phyloP scores from a whole-genome alignment of 2,797 vertebrate species.

The Bovichtus diacanthus region DNA sequence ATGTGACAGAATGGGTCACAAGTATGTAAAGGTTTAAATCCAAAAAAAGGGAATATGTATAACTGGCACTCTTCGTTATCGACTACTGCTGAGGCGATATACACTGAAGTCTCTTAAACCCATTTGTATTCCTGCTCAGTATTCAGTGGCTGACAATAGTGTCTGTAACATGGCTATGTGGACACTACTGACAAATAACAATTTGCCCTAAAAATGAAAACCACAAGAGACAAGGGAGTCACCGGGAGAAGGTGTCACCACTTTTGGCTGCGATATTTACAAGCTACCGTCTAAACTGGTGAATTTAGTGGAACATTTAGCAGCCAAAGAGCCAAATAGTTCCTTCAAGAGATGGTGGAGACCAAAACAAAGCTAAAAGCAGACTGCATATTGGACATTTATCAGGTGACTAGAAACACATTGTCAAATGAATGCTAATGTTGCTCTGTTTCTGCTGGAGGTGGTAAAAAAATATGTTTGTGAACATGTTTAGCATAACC shows the following conservation, averaged over 20 bases:
- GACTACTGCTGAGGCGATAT: background rate
- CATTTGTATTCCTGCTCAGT: background rate
- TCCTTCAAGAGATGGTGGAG: background rate
- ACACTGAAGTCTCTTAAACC: background rate
- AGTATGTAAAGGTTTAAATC: background rate
- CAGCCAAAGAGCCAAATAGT: conserved; percentile 15
- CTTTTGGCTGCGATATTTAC: background rate
- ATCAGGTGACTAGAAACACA: background rate
- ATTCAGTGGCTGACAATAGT: background rate
- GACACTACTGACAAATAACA: too few species aligned
- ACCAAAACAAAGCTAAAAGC: background rate
- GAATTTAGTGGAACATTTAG: background rate
- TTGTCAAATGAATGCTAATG: background rate
- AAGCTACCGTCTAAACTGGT: background rate
- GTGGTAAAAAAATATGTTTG: background rate
- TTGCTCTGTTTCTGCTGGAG: background rate
- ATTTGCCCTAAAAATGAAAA: background rate
- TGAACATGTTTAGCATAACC: background rate
- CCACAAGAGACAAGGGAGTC: background rate
- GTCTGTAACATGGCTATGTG: too few species aligned
- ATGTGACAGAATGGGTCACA: background rate
- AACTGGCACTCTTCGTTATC: background rate
- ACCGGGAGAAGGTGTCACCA: background rate
- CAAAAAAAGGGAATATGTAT: background rate
- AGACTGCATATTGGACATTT: background rate